phyloP scores from a whole-genome alignment of 1,140 invertebrate genomes.

The Drosophila dunni region DNA sequence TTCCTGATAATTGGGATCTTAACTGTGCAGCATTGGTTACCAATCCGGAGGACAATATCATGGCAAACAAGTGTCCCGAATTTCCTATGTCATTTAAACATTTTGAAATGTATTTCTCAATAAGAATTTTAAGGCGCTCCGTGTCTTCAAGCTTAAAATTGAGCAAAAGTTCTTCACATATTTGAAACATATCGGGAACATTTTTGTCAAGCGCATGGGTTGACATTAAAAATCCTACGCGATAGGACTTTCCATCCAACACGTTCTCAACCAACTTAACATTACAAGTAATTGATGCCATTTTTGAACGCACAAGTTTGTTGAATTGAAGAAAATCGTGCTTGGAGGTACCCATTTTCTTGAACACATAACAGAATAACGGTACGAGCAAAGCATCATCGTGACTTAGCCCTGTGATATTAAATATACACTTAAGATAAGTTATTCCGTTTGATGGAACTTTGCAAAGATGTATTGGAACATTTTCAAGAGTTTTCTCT shows the following conservation, averaged over 20 bases:
- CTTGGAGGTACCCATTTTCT: constrained; percentile 93
- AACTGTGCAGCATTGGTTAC: constrained; percentile 88
- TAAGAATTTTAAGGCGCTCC: constrained; percentile 91
- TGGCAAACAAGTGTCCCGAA: constrained; percentile 93
- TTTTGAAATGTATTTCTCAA: constrained; percentile 91
- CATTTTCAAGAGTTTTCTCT: constrained; percentile 85
- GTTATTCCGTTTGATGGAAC: constrained; percentile 94
- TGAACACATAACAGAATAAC: constrained; percentile 91
- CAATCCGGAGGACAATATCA: constrained; percentile 89
- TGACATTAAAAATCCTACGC: constrained; percentile 90
- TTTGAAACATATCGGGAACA: constrained; percentile 90
- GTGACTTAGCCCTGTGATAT: constrained; percentile 87
- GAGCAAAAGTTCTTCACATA: constrained; percentile 92
- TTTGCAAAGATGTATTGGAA: constrained; percentile 90
- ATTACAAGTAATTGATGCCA: constrained; percentile 90
- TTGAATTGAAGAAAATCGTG: constrained; percentile 93
- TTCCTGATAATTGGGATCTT: constrained; percentile 89
- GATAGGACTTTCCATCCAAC: constrained; percentile 87
- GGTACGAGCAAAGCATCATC: constrained; percentile 91
- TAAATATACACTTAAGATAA: constrained; percentile 92
- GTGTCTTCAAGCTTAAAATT: constrained; percentile 89
- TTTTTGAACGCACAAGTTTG: constrained; percentile 91
- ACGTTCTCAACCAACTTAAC: constrained; percentile 90
- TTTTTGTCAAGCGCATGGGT: constrained; percentile 95
- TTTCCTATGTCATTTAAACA: constrained; percentile 91